Base-by-base conservation (phyloP, 2,797 vertebrate genomes). In the Fistularia tabacaria region DNA sequence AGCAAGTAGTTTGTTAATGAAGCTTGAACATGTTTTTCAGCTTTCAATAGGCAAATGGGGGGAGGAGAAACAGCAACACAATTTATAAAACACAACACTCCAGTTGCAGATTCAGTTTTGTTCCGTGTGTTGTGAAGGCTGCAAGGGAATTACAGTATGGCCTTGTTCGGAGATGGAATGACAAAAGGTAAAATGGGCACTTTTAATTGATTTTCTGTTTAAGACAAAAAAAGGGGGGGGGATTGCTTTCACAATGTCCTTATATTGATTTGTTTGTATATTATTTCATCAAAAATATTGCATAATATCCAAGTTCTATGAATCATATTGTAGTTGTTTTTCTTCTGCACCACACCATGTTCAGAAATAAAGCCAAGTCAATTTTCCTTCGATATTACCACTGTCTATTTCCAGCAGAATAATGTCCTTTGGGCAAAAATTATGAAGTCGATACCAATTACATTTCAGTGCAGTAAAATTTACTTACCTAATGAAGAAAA, bases 371-470 rank as follows among this genome's bases (percentile, higher is more conserved):
- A 68, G 57, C 52, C 0, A 7, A 57, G 55, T 54, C 65, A 65
- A 64, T 64, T 68, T 52, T 53, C 56, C 56, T 41, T 38, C 63
- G 15, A n/a, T 25, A 14, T 44, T 64, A 39, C 54, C 56, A 46
- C 43, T 5, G 58, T 50, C 59, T 41, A 48, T 25, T 25, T 25
- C 25, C 54, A 36, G 72, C 74, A 64, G 65, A 66, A 48, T 59
- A 77, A 84, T 82, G 83, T 73, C 81, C 43, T 36, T 65, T 57
- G 62, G 79, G 69, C 71, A 80, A 81, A 83, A 76, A 63, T 73
- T 74, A 81, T 81, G 73, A 84, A 84, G 25, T 85, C 84, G 82
- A 85, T 83, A 79, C 71, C 71, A 83, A 85, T 83, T 84, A 81
- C 74, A 75, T 62, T 80, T 56, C 44, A 36, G 56, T 56, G 64